phyloP scores from a whole-genome alignment of 1,140 invertebrate species.

The Palaemon carinicauda region DNA sequence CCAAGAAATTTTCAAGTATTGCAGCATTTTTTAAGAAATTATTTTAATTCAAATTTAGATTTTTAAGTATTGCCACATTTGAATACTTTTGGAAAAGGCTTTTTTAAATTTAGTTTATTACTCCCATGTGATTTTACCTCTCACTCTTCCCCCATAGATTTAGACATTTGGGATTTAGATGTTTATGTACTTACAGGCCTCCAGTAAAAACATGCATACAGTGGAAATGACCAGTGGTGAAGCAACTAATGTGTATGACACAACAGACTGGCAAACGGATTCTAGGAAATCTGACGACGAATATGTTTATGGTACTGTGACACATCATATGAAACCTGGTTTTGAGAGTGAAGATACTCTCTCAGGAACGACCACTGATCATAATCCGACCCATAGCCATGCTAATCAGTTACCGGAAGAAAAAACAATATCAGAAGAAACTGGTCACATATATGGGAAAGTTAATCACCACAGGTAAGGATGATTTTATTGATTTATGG shows the following conservation, averaged over 20 bases:
- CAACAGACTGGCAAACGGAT: not conserved
- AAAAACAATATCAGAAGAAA: conserved; percentile 3
- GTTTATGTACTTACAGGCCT: conserved; percentile 30
- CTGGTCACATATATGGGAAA: conserved; percentile 16
- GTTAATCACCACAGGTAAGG: conserved; percentile 28
- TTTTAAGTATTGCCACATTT: too few relatives aligned
- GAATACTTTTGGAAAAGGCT: too few relatives aligned
- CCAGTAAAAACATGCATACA: conserved; percentile 57
- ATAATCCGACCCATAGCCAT: not conserved
- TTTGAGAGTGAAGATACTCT: conserved; percentile 41
- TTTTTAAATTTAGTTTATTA: too few relatives aligned
- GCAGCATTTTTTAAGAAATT: too few relatives aligned
- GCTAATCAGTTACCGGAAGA: conserved; percentile 21
- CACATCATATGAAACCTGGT: conserved; percentile 61
- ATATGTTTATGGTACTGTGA: conserved; percentile 32
- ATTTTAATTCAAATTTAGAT: too few relatives aligned
- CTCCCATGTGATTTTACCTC: too few relatives aligned
- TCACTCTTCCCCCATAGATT: too few relatives aligned
- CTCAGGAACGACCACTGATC: not conserved
- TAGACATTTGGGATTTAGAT: too few relatives aligned
- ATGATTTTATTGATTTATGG: not conserved
- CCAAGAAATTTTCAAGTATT: too few relatives aligned
- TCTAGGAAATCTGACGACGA: not conserved
- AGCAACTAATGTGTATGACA: conserved; percentile 22
- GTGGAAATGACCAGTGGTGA: conserved; percentile 53